Evolutionary conservation across 2,888 invertebrate species (phyloP), one percentile per base, ranked within the genome.

Genomic region (Hedychridium roseum): DNA sequence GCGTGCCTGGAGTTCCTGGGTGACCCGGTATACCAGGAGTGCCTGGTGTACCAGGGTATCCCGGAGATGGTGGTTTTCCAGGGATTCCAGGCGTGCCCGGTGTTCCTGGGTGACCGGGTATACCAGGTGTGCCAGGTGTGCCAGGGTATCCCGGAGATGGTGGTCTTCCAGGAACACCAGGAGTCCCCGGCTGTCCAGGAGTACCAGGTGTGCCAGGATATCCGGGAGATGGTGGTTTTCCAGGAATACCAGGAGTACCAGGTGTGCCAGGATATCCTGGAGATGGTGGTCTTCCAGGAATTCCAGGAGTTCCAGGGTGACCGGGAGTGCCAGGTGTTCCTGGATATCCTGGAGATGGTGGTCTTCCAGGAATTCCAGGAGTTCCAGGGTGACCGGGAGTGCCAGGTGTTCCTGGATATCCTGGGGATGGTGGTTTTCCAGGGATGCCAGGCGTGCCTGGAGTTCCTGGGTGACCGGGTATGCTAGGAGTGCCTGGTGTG

Each of bases 111-210:
- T 37, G 40, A 2, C 57, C 51, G 9, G 62, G 54, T 2, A 44
- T 41, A 17, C 63, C 56, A 2, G 59, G 56, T 16, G 38, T 35
- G 7, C 54, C 53, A 1, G 56, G 53, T 14, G 16, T 1, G 11
- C 41, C 55, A 2, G 65, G 59, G 17, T 40, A 27, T 1, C 58
- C 57, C 7, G 63, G 59, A 4, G 16, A 30, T 3, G 42, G 23
- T 1, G 52, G 44, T 9, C 34, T 27, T 7, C 38, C 43, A 1
- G 81, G 82, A 27, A 71, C 34, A 11, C 57, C 43, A 26, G 50
- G 59, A 16, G 30, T 28, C 12, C 49, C 44, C 28, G 41, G 32
- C 1, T 46, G 27, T 1, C 49, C 49, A 1, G 50, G 37, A 9
- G 32, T 27, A 30, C 38, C 16, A 30, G 43, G 44, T 4, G 26